Conservation (phyloP, 1,140 invertebrate genomes). For the Polyergus mexicanus region DNA sequence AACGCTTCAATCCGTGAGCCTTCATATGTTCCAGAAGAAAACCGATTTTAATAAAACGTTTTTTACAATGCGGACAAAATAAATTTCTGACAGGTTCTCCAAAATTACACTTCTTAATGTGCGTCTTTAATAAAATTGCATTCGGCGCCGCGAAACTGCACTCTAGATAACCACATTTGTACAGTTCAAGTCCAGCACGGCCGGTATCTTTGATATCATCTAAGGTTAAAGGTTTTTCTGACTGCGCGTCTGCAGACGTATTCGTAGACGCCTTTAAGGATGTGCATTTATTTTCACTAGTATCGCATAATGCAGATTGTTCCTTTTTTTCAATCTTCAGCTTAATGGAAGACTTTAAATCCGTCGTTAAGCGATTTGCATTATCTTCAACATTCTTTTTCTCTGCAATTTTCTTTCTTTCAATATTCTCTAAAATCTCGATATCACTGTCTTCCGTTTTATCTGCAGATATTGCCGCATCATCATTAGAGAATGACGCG, state of each 20-base stretch:
- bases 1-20: slow-evolving; percentile 86
- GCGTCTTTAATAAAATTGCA: slow-evolving; percentile 82
- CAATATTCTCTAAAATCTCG: slow-evolving; percentile 81
- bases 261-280: background rate
- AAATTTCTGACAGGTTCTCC: slow-evolving; percentile 72
- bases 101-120: slow-evolving; percentile 84
- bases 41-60: slow-evolving; percentile 80
- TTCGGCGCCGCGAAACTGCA: slow-evolving; percentile 81
- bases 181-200: slow-evolving; percentile 84
- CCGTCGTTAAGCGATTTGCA: background rate
- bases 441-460: slow-evolving; percentile 81
- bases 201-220: slow-evolving; percentile 84
- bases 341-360: background rate
- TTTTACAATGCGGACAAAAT: slow-evolving; percentile 87
- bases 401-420: background rate
- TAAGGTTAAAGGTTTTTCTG: slow-evolving; percentile 72
- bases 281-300: slow-evolving; percentile 15
- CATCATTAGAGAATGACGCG: background rate
- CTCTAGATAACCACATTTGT: slow-evolving; percentile 85
- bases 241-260: slow-evolving; percentile 35
- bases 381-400: background rate
- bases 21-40: slow-evolving; percentile 86
- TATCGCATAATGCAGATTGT: background rate
- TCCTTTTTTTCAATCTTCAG: slow-evolving; percentile 33
- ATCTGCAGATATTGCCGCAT: background rate